Evolutionary conservation across 2,888 invertebrate species (phyloP), one percentile per base, ranked within the genome.

Genomic region (Keiferia lycopersicella): DNA sequence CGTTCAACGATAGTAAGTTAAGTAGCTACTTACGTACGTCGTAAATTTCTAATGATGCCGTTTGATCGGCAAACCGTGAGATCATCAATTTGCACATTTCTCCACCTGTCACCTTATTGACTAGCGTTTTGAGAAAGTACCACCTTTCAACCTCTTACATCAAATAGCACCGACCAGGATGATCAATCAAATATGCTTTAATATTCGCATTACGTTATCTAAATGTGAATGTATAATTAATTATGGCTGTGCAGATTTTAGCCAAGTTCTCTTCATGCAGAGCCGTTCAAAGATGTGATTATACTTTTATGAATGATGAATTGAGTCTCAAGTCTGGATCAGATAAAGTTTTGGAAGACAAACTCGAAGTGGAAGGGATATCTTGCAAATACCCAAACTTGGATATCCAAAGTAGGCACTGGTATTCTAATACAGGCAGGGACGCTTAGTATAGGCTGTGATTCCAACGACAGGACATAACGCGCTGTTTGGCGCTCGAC

Each of bases 141-240:
- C 66, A 26, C 69, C 68, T 69, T 67, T 69, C 66, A 67, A 62
- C 59, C 30, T 20, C 41, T n/a, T 14, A 61, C 50, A 61, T 61
- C 61, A 61, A 16, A 61, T 16, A 30, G 22, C 56, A 34, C 56
- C 56, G 56, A 8, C 56, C 16, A 53, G 10, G 34, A 60, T 60
- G 62, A 69, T 69, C 67, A 67, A 63, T 64, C 67, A 66, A 48
- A 60, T 59, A 62, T 60, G 41, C 64, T 48, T 65, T 30, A 66
- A 68, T 66, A 65, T 65, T 65, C 62, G 61, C 64, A 61, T 66
- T 65, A 63, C 60, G 65, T 65, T 67, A 53, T 62, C 62, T 65
- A 62, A 45, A 64, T 64, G 63, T 58, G 65, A 67, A 68, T 65
- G 61, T 48, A 68, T 67, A 65, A 69, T 69, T 68, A 64, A 69